Evolutionary conservation across 1,140 invertebrate species (phyloP), one percentile per base, ranked within the genome.

Genomic region (Anastatus disparis): DNA sequence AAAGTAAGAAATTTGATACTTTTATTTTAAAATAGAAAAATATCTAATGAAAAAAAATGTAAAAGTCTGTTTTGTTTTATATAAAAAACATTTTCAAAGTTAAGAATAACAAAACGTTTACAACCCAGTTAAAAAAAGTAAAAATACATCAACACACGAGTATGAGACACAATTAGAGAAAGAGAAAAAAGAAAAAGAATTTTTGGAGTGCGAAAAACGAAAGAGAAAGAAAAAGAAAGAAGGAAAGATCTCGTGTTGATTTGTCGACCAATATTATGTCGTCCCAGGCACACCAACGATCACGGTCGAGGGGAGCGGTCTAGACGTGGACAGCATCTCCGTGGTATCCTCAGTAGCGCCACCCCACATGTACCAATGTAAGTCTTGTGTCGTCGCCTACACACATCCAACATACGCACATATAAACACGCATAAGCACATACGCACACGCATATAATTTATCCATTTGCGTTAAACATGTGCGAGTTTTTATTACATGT

Each of bases 301-400:
- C 73, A 88, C 90, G 46, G 83, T 90, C 75, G 88, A 89, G 76
- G 81, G 87, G 81, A 89, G 89, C 79, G 88, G 89, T 70, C 88
- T 91, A 77, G 92, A 93, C 79, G 90, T 91, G 76, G 92, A 93
- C 85, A 90, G 89, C 70, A 89, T 92, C 74, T 93, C 92, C 46
- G 86, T 93, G 63, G 89, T 92, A 69, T 93, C 91, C 53, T 93
- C 66, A 62, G 89, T 91, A 74, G 89, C 89, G 70, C 87, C 89
- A 72, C 90, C 93, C 72, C 91, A 93, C 81, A 91, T 93, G 82
- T 94, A 93, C 83, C 92, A 94, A 89, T 88, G 93, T 94, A 87
- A 92, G 92, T 91, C 79, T 77, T 76, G n/a, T n/a, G n/a, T n/a
- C n/a, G n/a, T n/a, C n/a, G n/a, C n/a, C n/a, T n/a, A n/a, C n/a